Evolutionary conservation across 2,888 invertebrate genomes (phyloP).

Genomic region (Anaspis maculata): DNA sequence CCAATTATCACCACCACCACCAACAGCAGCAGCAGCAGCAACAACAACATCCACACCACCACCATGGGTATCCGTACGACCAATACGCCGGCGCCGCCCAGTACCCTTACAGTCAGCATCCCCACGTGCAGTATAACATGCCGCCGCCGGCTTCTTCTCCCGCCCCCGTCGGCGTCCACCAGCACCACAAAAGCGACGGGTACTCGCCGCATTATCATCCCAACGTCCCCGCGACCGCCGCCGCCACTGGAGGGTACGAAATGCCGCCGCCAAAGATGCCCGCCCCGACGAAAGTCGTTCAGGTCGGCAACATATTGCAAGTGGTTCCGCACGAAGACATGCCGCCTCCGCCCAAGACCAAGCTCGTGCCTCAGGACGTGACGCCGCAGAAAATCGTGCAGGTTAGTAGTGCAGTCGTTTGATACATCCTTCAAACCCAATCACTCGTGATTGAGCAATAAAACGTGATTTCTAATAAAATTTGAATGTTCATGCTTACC

Average conservation of each 20-base stretch:
- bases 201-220: background rate
- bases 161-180: too few relatives aligned
- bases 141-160: background rate
- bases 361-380: conserved; percentile 1
- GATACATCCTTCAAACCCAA: too few relatives aligned
- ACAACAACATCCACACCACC: background rate
- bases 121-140: background rate
- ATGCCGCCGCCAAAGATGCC: conserved; percentile 5
- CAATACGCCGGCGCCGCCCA: background rate
- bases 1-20: too few relatives aligned
- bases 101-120: too few relatives aligned
- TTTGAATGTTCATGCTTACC: too few relatives aligned
- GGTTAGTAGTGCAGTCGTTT: too few relatives aligned
- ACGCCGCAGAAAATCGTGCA: conserved; percentile 31
- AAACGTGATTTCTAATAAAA: too few relatives aligned
- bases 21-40: background rate
- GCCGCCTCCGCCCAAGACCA: conserved; percentile 1
- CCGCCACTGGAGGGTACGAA: background rate
- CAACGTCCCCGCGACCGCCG: background rate
- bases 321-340: conserved; percentile 49
- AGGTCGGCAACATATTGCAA: conserved; percentile 55
- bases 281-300: conserved; percentile 27
- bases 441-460: too few relatives aligned
- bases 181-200: too few relatives aligned
- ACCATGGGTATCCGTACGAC: background rate